Evolutionary conservation across 2,113 vertebrate genomes (phyloP), one percentile per base, ranked within the genome.

Genomic region (Urocynchramus pylzowi): DNA sequence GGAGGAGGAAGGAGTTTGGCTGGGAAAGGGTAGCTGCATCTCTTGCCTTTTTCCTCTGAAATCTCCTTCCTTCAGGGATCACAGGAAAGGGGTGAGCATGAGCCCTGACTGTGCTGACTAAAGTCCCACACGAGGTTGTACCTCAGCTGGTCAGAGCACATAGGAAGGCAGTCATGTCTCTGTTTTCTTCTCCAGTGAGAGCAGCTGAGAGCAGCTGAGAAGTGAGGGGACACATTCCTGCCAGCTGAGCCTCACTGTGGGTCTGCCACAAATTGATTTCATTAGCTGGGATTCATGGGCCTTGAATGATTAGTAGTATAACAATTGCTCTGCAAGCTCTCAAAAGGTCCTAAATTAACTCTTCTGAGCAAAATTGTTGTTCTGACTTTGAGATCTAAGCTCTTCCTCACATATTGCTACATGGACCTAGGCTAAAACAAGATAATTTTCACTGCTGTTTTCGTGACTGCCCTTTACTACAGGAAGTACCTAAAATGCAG

Each of bases 161-260:
- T 7, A 22, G 39, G 28, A 54, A 22, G 39, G 53, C n/a, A 54
- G 12, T 26, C 3, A 2, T 42, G 18, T 22, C 35, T 92, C 54
- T 74, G 20, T 54, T 90, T 57, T 65, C 61, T 81, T 60, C 27
- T 92, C 64, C 56, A 53, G 23, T 33, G 50, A 65, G 30, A 57
- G 56, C 56, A 33, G 27, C 0, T 0, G 33, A 37, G 30, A 50
- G 21, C 35, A 77, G n/a, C 21, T 0, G 2, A 60, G 35, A 73
- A 68, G 6, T 53, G 39, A 87, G 18, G 26, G 8, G 44, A 45
- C 30, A 10, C 13, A 47, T 10, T 0, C 1, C 16, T 22, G 22
- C 16, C 69, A 56, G 41, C 37, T 57, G n/a, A 87, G 16, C 37
- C 27, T 81, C 31, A 20, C 39, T 50, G 24, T 16, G n/a, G 15